phyloP scores from a whole-genome alignment of 2,797 vertebrate genomes.

The Neosalanx taihuensis region DNA sequence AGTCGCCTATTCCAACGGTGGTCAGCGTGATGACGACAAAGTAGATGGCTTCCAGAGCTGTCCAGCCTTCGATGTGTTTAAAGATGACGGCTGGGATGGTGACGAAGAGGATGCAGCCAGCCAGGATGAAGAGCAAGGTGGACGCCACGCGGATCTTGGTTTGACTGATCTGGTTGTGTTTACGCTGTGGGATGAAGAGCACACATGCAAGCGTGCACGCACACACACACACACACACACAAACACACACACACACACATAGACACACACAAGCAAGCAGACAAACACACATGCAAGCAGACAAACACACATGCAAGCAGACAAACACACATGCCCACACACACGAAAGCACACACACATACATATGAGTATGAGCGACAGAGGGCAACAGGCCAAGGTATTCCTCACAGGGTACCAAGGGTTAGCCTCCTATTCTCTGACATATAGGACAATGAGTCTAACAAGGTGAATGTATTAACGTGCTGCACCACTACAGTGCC shows the following conservation, averaged over 20 bases:
- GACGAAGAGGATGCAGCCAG: slow-evolving; percentile 89
- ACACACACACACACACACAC: neutral
- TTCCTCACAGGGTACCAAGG: neutral
- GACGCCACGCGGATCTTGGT: slow-evolving; percentile 94
- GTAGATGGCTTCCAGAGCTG: slow-evolving; percentile 88
- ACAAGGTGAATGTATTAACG: slow-evolving; percentile 22
- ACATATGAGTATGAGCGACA: neutral
- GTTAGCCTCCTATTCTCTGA: neutral
- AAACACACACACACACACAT: neutral
- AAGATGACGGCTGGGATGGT: slow-evolving; percentile 92
- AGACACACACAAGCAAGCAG: neutral
- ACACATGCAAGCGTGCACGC: neutral
- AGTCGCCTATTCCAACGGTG: slow-evolving; percentile 92
- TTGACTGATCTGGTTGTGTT: slow-evolving; percentile 93
- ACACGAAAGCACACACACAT: no score
- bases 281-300: neutral
- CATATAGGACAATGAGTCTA: slow-evolving; percentile 21
- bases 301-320: neutral
- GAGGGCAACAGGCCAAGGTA: neutral
- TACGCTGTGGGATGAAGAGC: slow-evolving; percentile 51
- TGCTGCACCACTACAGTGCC: slow-evolving; percentile 6
- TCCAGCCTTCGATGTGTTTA: slow-evolving; percentile 92
- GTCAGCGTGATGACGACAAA: slow-evolving; percentile 94
- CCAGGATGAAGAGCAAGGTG: slow-evolving; percentile 90
- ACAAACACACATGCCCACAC: no score